These are phyloP conservation scores for Kryptolebias marmoratus DNA, from an alignment of 2,113 vertebrate species.

Conservation along the genomic window DNA sequence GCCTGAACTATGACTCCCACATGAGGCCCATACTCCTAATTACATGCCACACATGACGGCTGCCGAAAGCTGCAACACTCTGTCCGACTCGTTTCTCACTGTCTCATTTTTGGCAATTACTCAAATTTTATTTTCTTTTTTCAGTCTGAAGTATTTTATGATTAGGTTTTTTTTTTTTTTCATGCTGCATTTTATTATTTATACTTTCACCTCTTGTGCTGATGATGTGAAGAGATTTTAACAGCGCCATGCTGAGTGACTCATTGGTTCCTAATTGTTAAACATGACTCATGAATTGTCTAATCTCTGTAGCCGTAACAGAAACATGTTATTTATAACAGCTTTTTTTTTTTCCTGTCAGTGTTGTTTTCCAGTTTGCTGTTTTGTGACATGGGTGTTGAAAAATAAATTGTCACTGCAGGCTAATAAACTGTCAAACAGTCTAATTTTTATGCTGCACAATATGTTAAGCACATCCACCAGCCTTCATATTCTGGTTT, in stretches of 20 bases:
- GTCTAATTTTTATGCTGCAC: slow-evolving; percentile 4
- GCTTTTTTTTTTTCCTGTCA: background rate
- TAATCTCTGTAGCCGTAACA: slow-evolving; percentile 12
- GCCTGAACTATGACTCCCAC: slow-evolving; percentile 33
- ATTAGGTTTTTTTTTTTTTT: background rate
- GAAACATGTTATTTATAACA: slow-evolving; percentile 28
- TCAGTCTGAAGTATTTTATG: background rate
- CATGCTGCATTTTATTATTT: slow-evolving; percentile 13
- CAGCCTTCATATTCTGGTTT: background rate
- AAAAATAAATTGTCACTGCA: slow-evolving; percentile 9
- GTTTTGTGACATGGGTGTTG: slow-evolving; percentile 6
- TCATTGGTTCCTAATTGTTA: slow-evolving; percentile 33
- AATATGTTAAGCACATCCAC: slow-evolving; percentile 9
- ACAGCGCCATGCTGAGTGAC: slow-evolving; percentile 30
- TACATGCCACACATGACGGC: background rate
- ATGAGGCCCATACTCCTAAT: background rate
- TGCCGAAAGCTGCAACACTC: background rate
- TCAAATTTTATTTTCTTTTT: background rate
- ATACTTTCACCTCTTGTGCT: slow-evolving; percentile 10
- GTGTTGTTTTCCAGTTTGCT: slow-evolving; percentile 23
- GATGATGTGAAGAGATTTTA: slow-evolving; percentile 18
- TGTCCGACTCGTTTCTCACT: background rate
- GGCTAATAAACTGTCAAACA: slow-evolving; percentile 29
- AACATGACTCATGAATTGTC: slow-evolving; percentile 32
- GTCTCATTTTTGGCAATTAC: background rate